Evolutionary conservation across 2,113 vertebrate genomes (phyloP).

Genomic region (Cygnus buccinator): DNA sequence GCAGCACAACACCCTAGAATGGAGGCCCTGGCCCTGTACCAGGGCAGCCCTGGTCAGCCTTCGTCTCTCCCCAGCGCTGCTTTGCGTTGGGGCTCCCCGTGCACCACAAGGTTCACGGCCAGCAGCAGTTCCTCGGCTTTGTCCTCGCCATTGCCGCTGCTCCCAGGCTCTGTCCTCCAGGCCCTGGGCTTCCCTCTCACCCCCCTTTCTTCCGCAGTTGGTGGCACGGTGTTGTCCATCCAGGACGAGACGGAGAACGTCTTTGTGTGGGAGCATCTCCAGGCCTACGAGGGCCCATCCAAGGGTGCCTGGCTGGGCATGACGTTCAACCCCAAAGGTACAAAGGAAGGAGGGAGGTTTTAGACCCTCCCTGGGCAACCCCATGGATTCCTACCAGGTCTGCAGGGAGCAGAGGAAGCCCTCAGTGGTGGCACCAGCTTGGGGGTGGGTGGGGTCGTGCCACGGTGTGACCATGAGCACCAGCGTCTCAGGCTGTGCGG

Average conservation of each 20-base stretch:
- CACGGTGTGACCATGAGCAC: not conserved
- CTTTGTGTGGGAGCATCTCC: constrained; percentile 96
- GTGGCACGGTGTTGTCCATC: constrained; percentile 89
- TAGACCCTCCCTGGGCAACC: not conserved
- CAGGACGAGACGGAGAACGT: constrained; percentile 92
- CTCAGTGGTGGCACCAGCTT: not conserved
- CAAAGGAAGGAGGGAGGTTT: not conserved
- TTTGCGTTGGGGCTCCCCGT: fast-evolving
- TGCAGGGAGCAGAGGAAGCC: not conserved
- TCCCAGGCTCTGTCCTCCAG: not conserved
- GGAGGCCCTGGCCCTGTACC: not conserved
- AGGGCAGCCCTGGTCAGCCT: not conserved
- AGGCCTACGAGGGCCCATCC: constrained; percentile 84
- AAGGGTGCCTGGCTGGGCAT: constrained; percentile 95
- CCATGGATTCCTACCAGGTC: not conserved
- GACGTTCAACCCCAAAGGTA: constrained; percentile 91
- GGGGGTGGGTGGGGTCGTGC: not conserved
- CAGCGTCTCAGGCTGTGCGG: not conserved
- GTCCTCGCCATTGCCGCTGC: not conserved
- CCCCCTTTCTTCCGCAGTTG: constrained; percentile 73
- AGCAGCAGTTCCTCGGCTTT: not conserved
- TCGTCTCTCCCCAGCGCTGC: not conserved
- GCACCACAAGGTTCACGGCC: fast-evolving
- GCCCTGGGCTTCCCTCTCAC: not conserved
- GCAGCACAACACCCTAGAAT: not conserved